Evolutionary conservation across 2,888 invertebrate genomes (phyloP), one percentile per base, ranked within the genome.

Genomic region (Ennomos quercinarius): DNA sequence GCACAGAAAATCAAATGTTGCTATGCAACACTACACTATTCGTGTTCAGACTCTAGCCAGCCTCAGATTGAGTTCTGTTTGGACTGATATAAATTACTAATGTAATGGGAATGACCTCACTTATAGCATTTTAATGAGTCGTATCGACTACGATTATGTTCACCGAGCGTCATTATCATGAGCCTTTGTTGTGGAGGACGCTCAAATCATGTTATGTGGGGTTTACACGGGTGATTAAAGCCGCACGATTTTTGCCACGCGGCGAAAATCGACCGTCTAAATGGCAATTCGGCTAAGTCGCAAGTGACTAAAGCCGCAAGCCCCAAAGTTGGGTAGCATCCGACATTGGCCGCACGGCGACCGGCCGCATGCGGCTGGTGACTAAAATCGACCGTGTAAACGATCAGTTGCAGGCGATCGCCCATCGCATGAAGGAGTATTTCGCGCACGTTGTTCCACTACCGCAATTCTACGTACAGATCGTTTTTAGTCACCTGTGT

Each of bases 301-400:
- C 71, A 72, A 70, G 69, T 74, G 73, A 74, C 71, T 74, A 72
- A 77, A 75, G 72, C 72, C 71, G 75, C 76, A 73, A 74, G 73
- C 68, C 71, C 70, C 72, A 72, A 74, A 74, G 75, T 76, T 72
- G n/a, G n/a, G n/a, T n/a, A n/a, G n/a, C n/a, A n/a, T n/a, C n/a
- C n/a, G n/a, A n/a, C n/a, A n/a, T n/a, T n/a, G n/a, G n/a, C n/a
- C n/a, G n/a, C n/a, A n/a, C n/a, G n/a, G n/a, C n/a, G n/a, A n/a
- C n/a, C n/a, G n/a, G n/a, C n/a, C n/a, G n/a, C n/a, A n/a, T n/a
- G n/a, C n/a, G n/a, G n/a, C n/a, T n/a, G n/a, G n/a, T n/a, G n/a
- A n/a, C n/a, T n/a, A n/a, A n/a, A n/a, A n/a, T n/a, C n/a, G n/a
- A n/a, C n/a, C n/a, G n/a, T n/a, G n/a, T n/a, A n/a, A n/a, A n/a